A percentile compares a stretch with the other conserved stretches of the same genome.
Conservation (phyloP, 2,888 invertebrate genomes). For the Crematogaster levior region DNA sequence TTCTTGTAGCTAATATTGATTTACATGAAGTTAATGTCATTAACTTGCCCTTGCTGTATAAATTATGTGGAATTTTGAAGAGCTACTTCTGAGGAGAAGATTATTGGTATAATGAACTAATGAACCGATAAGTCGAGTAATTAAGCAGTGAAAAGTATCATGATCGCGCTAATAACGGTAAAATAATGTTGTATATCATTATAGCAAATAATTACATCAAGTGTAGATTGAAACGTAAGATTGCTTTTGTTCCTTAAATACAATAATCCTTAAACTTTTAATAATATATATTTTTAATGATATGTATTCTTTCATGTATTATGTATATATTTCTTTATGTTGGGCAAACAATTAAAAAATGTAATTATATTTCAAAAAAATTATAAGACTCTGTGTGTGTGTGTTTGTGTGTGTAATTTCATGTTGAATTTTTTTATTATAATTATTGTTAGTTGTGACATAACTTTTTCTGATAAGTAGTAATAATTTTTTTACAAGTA, state of each 20-base stretch:
- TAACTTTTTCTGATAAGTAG: neutral
- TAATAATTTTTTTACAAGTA: too few species aligned
- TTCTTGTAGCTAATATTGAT: conserved; percentile 23
- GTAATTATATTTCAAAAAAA: neutral
- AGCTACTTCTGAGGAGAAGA: conserved; percentile 16
- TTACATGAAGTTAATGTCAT: conserved; percentile 18
- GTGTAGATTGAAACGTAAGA: neutral
- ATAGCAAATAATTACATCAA: neutral
- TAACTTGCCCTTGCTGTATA: conserved; percentile 33
- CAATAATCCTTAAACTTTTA: neutral
- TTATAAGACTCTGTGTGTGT: neutral
- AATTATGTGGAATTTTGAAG: conserved; percentile 36
- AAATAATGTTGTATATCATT: neutral
- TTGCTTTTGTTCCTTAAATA: neutral
- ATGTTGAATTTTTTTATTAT: neutral
- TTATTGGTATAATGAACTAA: conserved; percentile 8
- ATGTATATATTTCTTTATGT: too few species aligned
- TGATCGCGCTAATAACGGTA: conserved; percentile 1
- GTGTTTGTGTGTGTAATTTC: neutral
- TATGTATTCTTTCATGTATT: too few species aligned
- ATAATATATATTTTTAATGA: neutral
- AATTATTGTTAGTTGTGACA: neutral
- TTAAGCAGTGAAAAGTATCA: neutral
- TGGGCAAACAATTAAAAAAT: neutral
- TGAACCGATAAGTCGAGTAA: conserved; percentile 17